Conservation (phyloP, 2,888 invertebrate species). For the Rhyacophila evoluta region DNA sequence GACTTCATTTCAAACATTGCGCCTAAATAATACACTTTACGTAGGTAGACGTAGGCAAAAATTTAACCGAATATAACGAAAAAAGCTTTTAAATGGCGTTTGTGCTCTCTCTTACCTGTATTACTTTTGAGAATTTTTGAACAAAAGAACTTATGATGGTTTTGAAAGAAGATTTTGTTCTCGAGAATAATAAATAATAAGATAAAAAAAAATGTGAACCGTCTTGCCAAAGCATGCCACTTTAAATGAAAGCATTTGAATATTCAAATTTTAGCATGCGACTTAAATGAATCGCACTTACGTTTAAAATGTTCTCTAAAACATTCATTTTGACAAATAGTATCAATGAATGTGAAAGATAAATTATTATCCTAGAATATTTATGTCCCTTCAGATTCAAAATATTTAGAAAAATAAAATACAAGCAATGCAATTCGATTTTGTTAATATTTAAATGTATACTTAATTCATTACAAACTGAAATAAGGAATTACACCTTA, state of each 20-base stretch:
- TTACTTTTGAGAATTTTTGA: not conserved
- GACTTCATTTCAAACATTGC: not conserved
- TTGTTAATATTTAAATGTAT: no score
- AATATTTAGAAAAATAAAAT: no score
- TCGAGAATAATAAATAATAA: not conserved
- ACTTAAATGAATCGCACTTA: no score
- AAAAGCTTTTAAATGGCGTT: slow-evolving; percentile 1
- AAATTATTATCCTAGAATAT: no score
- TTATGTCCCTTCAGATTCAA: no score
- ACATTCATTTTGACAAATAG: no score
- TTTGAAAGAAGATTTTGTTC: not conserved
- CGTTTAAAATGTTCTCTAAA: no score
- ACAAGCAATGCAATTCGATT: no score
- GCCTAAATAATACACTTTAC: not conserved
- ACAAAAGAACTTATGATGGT: slow-evolving; percentile 4
- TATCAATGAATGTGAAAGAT: no score
- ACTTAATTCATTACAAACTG: no score
- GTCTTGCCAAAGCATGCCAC: not conserved
- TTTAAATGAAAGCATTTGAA: not conserved
- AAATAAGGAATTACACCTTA: no score
- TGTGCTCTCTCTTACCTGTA: slow-evolving; percentile 7
- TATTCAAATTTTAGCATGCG: not conserved
- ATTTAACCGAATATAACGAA: not conserved
- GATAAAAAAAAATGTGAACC: slow-evolving; percentile 1
- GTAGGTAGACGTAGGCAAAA: not conserved